Base-by-base conservation (phyloP, 2,797 vertebrate genomes). In the Tinamus major region DNA sequence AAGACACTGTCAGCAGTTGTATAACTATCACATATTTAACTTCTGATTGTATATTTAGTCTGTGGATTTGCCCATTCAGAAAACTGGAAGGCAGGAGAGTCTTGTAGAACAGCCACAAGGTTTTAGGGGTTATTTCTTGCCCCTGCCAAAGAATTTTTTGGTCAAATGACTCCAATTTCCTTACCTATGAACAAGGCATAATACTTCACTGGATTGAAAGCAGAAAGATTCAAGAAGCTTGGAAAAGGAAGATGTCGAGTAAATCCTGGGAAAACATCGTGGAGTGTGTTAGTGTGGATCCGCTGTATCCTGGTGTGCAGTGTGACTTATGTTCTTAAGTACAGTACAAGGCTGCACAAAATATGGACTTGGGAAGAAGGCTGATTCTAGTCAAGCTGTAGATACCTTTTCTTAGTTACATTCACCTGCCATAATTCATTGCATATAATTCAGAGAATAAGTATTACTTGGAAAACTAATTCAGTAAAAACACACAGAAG, bases 381-480 rank as follows among this genome's bases (percentile, higher is more conserved):
- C 56, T 72, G 84, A 77, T 80, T 79, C 31, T 65, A 70, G 2
- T 62, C 55, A 80, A 51, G 72, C 65, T 74, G 12, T 6, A 89
- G 81, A 86, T 94, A 87, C 79, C 69, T 82, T 41, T 19, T 74
- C 89, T 41, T 78, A 81, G 71, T 65, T 88, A 64, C 24, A 64
- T 81, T 90, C 83, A 71, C 31, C 69, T 89, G 62, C 91, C 26
- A 3, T 79, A 59, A 85, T 49, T 79, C 70, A 24, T 67, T 90
- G 71, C 48, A 44, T 76, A 6, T 62, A 87, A 48, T 69, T 89
- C 56, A 87, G 64, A 67, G 26, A 51, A 86, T 82, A 79, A 5
- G 20, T 77, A 84, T 87, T 82, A 87, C 77, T 74, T 49, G 74
- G 85, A 71, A 33, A 80, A 18, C 19, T 18, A 16, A 5, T 78